These are phyloP conservation scores for Caerostris extrusa DNA, from an alignment of 1,140 invertebrate genomes.

Conservation along the genomic window DNA sequence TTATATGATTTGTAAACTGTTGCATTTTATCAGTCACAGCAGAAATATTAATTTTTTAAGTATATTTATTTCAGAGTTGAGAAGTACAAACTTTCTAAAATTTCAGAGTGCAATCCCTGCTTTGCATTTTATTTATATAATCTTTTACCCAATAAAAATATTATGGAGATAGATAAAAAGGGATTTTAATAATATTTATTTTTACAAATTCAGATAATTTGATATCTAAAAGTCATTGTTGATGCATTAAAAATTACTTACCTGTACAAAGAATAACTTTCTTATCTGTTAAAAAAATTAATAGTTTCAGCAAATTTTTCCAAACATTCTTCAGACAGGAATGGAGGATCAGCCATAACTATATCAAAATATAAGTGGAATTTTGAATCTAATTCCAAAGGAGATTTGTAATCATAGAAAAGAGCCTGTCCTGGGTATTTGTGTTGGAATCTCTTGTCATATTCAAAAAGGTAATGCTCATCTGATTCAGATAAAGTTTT, in stretches of 20 bases:
- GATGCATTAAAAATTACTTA: constrained; percentile 79
- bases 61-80: too few species aligned
- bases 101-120: too few species aligned
- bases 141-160: too few species aligned
- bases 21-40: too few species aligned
- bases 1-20: too few species aligned
- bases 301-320: constrained; percentile 91
- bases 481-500: constrained; percentile 78
- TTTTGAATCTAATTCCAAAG: constrained; percentile 86
- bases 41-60: too few species aligned
- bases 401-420: constrained; percentile 94
- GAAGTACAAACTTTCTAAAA: too few species aligned
- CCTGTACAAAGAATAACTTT: constrained; percentile 96
- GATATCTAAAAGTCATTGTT: too few species aligned
- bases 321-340: constrained; percentile 95
- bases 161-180: too few species aligned
- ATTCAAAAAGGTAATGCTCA: constrained; percentile 87
- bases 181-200: too few species aligned
- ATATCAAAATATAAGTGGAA: constrained; percentile 88
- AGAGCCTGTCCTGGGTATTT: constrained; percentile 90
- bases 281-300: constrained; percentile 87
- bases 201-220: too few species aligned
- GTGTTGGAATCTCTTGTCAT: constrained; percentile 83
- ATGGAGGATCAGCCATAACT: constrained; percentile 96
- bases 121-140: too few species aligned